These are phyloP conservation scores for Drosophila bocki DNA, from an alignment of 1,140 invertebrate genomes.

Conservation along the genomic window DNA sequence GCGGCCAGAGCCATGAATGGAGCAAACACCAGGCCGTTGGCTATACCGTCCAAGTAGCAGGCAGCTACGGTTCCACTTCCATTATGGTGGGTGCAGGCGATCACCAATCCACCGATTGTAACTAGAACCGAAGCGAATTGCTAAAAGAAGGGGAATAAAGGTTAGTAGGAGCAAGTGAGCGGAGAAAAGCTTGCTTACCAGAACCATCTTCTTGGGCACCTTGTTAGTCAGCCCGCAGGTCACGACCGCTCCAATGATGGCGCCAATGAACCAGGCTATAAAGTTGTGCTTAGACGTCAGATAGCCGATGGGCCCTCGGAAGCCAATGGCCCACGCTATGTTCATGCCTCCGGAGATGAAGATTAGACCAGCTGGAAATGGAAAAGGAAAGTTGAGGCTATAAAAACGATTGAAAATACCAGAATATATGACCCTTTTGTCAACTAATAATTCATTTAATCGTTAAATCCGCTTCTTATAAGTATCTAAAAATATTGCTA, in stretches of 20 bases:
- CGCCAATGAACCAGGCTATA: constrained; percentile 69
- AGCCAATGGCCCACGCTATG: constrained; percentile 68
- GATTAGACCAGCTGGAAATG: constrained; percentile 52
- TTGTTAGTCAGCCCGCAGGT: constrained; percentile 44
- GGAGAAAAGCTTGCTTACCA: constrained; percentile 35
- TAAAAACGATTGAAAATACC: neutral
- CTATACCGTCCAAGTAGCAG: constrained; percentile 64
- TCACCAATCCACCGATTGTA: constrained; percentile 38
- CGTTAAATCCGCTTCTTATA: too few species aligned
- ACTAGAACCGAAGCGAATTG: constrained; percentile 40
- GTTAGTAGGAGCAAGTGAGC: neutral
- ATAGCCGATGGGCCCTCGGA: constrained; percentile 3
- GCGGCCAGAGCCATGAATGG: constrained; percentile 59
- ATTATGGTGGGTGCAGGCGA: constrained; percentile 23
- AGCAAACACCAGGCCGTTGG: constrained; percentile 60
- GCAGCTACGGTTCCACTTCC: constrained; percentile 19
- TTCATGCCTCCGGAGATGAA: constrained; percentile 72
- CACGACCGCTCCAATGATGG: constrained; percentile 57
- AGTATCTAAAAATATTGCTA: too few species aligned
- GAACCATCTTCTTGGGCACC: constrained; percentile 55
- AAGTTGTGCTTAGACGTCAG: neutral
- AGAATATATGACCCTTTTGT: neutral
- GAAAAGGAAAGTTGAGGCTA: neutral
- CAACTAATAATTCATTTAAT: neutral
- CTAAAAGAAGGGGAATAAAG: constrained; percentile 6